Evolutionary conservation across 1,140 invertebrate genomes (phyloP), one percentile per base, ranked within the genome.

Genomic region (Cydia fagiglandana): DNA sequence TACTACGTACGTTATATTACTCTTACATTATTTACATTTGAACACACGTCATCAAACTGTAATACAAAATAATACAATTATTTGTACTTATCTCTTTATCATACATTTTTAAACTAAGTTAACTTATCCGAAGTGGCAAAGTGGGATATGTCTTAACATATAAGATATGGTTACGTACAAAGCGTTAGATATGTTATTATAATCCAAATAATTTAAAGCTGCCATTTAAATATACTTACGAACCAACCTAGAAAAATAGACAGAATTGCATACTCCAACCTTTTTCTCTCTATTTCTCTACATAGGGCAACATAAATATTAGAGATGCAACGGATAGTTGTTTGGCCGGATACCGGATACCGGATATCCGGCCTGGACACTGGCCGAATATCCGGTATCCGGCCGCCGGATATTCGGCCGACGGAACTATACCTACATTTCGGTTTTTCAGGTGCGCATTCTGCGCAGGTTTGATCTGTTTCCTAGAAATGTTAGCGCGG

Each of bases 101-200:
- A 73, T 78, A 78, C 75, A 75, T 50, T 74, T 64, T 73, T 81
- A 78, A 79, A 76, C 77, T 80, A 83, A 64, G 80, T 70, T 73
- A 28, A 78, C 75, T 83, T 84, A 81, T 75, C n/a, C 78, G 88
- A 90, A 82, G 84, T 88, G 87, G 87, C 86, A 85, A 89, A 87
- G 78, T 90, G 86, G 80, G 88, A 90, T 91, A 91, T 87, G 85
- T 88, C 78, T 77, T 84, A 86, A 85, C 85, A 79, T 78, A 79
- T 79, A 79, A 77, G 84, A 86, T 88, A 86, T 85, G 82, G 82
- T 77, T 24, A 47, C 53, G 41, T 80, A 50, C 76, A 73, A 80
- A 78, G 77, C 80, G 75, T 76, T 77, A 75, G 82, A 89, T 85
- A 86, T 86, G 30, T 77, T 82, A 78, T 81, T 78, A 84, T 83